Evolutionary conservation across 2,113 vertebrate genomes (phyloP).

Genomic region (Tonatia bakeri): DNA sequence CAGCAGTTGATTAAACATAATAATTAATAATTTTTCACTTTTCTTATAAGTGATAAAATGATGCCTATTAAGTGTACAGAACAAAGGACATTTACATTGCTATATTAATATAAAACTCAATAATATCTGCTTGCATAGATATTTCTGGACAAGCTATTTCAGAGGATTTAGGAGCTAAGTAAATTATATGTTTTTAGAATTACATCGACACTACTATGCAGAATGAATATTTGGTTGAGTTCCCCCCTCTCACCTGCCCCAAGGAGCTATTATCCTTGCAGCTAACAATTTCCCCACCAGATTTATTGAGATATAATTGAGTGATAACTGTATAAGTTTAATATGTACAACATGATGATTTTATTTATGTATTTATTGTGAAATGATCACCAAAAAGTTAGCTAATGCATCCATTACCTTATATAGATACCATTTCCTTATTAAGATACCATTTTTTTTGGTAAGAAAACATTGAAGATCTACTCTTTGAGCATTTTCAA

Average conservation of each 20-base stretch:
- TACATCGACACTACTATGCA: not conserved
- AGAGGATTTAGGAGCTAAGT: not conserved
- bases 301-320: not conserved
- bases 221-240: not conserved
- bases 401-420: not conserved
- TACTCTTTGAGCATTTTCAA: not conserved
- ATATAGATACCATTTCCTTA: not conserved
- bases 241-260: too few relatives aligned
- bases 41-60: not conserved
- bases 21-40: not conserved
- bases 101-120: not conserved
- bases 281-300: not conserved
- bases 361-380: not conserved
- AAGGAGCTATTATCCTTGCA: not conserved
- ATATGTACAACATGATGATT: not conserved
- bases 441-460: too few relatives aligned
- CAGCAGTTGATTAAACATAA: not conserved
- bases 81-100: not conserved
- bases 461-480: not conserved
- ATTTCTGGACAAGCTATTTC: not conserved
- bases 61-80: not conserved
- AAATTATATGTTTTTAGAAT: not conserved
- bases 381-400: not conserved
- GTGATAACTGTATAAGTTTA: not conserved
- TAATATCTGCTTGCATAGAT: not conserved